phyloP scores from a whole-genome alignment of 2,888 invertebrate genomes.

The Pedicia rivosa region DNA sequence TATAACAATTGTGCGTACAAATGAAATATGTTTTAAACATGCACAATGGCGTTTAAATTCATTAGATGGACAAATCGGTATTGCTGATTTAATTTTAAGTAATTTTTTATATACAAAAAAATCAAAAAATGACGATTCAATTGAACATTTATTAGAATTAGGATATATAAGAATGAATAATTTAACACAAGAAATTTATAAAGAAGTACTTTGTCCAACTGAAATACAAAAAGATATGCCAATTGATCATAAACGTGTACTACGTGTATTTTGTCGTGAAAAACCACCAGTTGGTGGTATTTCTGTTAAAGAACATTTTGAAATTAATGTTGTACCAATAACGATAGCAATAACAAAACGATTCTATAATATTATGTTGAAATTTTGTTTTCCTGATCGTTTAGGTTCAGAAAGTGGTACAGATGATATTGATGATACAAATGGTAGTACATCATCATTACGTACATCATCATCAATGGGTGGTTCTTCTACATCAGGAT shows the following conservation, averaged over 20 bases:
- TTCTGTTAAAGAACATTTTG: slow-evolving; percentile 96
- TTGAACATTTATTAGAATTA: slow-evolving; percentile 90
- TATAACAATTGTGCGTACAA: slow-evolving; percentile 63
- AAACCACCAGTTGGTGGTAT: slow-evolving; percentile 97
- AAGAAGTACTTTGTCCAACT: slow-evolving; percentile 68
- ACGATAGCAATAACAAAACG: slow-evolving; percentile 86
- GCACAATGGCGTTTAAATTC: slow-evolving; percentile 97
- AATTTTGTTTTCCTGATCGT: slow-evolving; percentile 93
- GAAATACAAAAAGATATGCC: slow-evolving; percentile 74
- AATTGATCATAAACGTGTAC: slow-evolving; percentile 77
- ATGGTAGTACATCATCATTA: slow-evolving; percentile 29
- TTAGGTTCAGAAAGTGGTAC: slow-evolving; percentile 59
- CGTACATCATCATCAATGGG: slow-evolving; percentile 30
- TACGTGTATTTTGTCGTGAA: slow-evolving; percentile 90
- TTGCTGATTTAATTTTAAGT: slow-evolving; percentile 87
- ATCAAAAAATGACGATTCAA: slow-evolving; percentile 91
- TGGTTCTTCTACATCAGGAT: slow-evolving; percentile 37
- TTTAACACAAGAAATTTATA: slow-evolving; percentile 86
- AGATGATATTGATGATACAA: slow-evolving; percentile 37
- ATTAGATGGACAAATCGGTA: slow-evolving; percentile 93
- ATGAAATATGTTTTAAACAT: slow-evolving; percentile 95
- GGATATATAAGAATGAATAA: slow-evolving; percentile 94
- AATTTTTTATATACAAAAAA: slow-evolving; percentile 97
- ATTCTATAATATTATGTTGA: slow-evolving; percentile 93
- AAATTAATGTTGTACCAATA: slow-evolving; percentile 92